Conservation (phyloP, 2,888 invertebrate genomes). For the Caenorhabditis wallacei region DNA sequence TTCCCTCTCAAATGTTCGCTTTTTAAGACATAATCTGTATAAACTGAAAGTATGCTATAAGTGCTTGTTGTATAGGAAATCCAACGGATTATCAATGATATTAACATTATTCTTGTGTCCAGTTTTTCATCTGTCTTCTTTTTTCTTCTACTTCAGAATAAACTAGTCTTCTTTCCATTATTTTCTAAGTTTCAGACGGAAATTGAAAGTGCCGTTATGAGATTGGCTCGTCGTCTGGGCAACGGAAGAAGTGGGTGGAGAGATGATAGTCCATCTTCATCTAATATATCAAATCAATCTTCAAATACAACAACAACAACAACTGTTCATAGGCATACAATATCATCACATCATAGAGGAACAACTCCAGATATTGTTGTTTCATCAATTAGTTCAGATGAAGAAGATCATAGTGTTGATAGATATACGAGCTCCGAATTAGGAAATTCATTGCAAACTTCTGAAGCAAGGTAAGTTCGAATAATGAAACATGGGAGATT, state of each 20-base stretch:
- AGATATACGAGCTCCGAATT: constrained; percentile 70
- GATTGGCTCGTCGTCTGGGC: constrained; percentile 78
- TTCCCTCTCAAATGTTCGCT: neutral
- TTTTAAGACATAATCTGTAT: constrained; percentile 3
- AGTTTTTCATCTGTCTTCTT: constrained; percentile 8
- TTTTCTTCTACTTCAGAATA: constrained; percentile 16
- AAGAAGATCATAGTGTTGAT: constrained; percentile 73
- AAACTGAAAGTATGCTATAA: constrained; percentile 8
- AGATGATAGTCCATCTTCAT: constrained; percentile 57
- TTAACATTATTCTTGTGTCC: constrained; percentile 29
- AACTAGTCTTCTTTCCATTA: constrained; percentile 8
- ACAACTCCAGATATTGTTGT: constrained; percentile 80
- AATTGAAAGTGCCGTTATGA: constrained; percentile 81
- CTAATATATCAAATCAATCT: constrained; percentile 26
- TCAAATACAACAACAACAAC: constrained; percentile 32
- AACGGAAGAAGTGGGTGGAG: constrained; percentile 67
- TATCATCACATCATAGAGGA: constrained; percentile 65
- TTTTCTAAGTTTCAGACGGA: constrained; percentile 69
- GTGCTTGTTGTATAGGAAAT: constrained; percentile 12
- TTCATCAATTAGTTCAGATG: constrained; percentile 80
- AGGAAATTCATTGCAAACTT: constrained; percentile 69
- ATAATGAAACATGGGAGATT: neutral
- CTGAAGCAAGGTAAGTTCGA: constrained; percentile 68
- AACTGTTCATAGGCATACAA: constrained; percentile 58
- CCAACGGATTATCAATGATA: constrained; percentile 33